Evolutionary conservation across 2,113 vertebrate genomes (phyloP).

Genomic region (Istiophorus platypterus): DNA sequence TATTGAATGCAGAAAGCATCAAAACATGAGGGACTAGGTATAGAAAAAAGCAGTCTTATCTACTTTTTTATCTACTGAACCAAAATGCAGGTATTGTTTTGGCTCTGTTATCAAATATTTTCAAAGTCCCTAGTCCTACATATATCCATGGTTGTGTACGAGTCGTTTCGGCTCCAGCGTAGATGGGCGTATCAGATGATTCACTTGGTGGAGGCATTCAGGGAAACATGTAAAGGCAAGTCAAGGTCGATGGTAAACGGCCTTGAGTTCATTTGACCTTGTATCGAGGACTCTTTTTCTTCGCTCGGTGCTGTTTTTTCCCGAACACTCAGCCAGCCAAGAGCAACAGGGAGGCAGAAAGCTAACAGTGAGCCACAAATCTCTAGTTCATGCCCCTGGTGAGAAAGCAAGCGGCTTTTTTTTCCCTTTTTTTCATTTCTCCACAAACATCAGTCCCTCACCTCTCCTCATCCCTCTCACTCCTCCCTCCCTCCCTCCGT

Average conservation of each 20-base stretch:
- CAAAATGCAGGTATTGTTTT: too few species aligned
- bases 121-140: background rate
- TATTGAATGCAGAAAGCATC: too few species aligned
- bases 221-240: too few species aligned
- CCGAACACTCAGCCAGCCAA: conserved; percentile 24
- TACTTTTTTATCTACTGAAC: too few species aligned
- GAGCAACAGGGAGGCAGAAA: conserved; percentile 30
- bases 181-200: background rate
- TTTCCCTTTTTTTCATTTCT: too few species aligned
- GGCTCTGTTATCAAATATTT: background rate
- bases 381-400: conserved; percentile 59
- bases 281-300: background rate
- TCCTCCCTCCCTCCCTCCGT: conserved; percentile 45
- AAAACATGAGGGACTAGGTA: too few species aligned
- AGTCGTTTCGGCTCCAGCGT: background rate
- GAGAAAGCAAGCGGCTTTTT: conserved; percentile 71
- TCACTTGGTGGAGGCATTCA: background rate
- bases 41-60: too few species aligned
- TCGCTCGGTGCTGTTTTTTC: background rate
- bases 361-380: conserved; percentile 50
- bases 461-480: conserved; percentile 36
- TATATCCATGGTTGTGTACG: background rate
- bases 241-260: background rate
- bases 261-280: conserved; percentile 24
- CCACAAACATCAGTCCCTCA: conserved; percentile 49